Conservation (phyloP, 2,113 vertebrate genomes). For the Catharus bicknelli region DNA sequence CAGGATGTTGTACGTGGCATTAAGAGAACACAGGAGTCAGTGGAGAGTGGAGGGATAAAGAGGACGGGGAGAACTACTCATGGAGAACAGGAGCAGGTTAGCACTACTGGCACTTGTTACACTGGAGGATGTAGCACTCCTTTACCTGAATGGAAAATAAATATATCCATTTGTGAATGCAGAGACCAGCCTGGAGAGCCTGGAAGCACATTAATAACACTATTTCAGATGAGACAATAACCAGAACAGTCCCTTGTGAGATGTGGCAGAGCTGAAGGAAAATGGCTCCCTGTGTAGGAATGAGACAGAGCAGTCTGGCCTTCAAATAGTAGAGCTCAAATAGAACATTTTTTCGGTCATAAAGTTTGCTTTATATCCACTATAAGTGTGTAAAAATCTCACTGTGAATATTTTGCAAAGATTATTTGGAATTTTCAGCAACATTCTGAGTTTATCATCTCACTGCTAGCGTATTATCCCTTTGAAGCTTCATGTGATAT, state of each 20-base stretch:
- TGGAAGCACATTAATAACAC: background rate
- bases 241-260: accelerated
- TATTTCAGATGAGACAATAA: background rate
- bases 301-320: background rate
- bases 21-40: background rate
- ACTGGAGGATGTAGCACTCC: background rate
- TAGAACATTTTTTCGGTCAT: accelerated
- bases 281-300: background rate
- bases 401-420: background rate
- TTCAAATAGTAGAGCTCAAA: background rate
- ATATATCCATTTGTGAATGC: background rate
- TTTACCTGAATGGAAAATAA: background rate
- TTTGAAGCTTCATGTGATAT: background rate
- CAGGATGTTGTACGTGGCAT: background rate
- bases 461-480: background rate
- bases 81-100: background rate
- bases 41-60: background rate
- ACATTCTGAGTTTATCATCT: background rate
- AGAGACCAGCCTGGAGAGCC: background rate
- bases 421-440: background rate
- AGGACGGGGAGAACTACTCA: background rate
- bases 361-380: background rate
- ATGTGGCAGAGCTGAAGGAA: background rate
- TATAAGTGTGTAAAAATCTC: background rate
- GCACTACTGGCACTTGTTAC: background rate